Evolutionary conservation across 2,797 vertebrate genomes (phyloP).

Genomic region (Mionectes olivaceus): DNA sequence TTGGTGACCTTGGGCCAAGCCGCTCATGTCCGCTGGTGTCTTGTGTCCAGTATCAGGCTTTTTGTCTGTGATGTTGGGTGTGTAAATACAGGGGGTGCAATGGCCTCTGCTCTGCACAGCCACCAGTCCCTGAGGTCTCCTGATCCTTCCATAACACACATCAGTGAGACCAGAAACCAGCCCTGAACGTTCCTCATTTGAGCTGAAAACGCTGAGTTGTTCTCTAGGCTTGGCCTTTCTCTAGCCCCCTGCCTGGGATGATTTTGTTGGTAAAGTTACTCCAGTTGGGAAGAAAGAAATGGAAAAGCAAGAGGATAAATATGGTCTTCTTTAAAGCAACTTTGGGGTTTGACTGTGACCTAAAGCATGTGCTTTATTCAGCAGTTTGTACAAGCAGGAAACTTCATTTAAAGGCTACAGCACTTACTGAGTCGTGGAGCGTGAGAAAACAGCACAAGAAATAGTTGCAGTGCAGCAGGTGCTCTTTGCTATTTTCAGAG

Average conservation of each 20-base stretch:
- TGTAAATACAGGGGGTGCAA: rapidly evolving
- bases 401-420: neutral
- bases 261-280: slow-evolving; percentile 8
- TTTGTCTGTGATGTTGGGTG: neutral
- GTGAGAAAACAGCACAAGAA: neutral
- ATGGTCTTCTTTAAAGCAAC: slow-evolving; percentile 32
- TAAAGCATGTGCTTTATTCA: slow-evolving; percentile 52
- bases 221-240: neutral
- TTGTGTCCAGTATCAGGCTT: neutral
- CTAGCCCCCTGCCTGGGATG: neutral
- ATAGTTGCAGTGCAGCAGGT: neutral
- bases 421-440: slow-evolving; percentile 45
- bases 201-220: neutral
- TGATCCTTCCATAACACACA: neutral
- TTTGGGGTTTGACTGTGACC: neutral
- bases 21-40: rapidly evolving
- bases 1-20: neutral
- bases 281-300: neutral
- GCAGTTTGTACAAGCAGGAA: slow-evolving; percentile 55
- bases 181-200: neutral
- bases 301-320: slow-evolving; percentile 39
- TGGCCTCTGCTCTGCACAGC: neutral
- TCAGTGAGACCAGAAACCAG: neutral
- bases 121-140: neutral
- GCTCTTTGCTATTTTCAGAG: neutral